Percentiles rank a stretch among this genome's conserved stretches.
Evolutionary conservation across 2,888 invertebrate genomes (phyloP).

Genomic region (Eupithecia centaureata): DNA sequence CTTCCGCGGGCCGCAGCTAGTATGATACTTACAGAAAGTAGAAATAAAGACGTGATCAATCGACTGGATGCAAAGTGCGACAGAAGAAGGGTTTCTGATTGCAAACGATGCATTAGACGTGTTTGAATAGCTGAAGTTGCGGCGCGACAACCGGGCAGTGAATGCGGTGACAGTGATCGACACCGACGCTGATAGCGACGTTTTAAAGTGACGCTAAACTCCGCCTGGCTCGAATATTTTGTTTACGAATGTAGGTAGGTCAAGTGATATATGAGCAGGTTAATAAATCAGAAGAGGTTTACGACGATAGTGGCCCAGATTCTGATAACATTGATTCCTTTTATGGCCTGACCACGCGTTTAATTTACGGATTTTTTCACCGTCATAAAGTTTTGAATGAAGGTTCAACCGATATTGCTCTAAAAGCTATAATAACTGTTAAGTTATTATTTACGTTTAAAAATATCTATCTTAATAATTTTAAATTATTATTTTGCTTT

Average conservation of each 20-base stretch:
- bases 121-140: background rate
- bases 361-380: conserved; percentile 13
- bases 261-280: conserved; percentile 12
- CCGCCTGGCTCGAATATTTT: background rate
- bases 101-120: background rate
- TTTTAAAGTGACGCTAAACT: background rate
- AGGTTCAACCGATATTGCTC: background rate
- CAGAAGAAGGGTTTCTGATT: background rate
- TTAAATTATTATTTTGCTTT: no score
- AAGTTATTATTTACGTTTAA: no score
- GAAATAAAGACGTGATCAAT: no score
- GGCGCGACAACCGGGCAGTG: background rate
- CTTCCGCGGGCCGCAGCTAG: no score
- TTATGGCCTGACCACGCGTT: conserved; percentile 36
- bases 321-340: conserved; percentile 50
- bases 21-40: no score
- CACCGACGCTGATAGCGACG: background rate
- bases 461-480: no score
- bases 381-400: background rate
- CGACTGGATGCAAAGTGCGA: no score
- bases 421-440: background rate
- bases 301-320: conserved; percentile 30
- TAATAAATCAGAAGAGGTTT: conserved; percentile 42
- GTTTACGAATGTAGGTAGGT: background rate
- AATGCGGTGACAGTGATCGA: no score